Conservation (phyloP, 1,140 invertebrate genomes). For the Drosophila insularis region DNA sequence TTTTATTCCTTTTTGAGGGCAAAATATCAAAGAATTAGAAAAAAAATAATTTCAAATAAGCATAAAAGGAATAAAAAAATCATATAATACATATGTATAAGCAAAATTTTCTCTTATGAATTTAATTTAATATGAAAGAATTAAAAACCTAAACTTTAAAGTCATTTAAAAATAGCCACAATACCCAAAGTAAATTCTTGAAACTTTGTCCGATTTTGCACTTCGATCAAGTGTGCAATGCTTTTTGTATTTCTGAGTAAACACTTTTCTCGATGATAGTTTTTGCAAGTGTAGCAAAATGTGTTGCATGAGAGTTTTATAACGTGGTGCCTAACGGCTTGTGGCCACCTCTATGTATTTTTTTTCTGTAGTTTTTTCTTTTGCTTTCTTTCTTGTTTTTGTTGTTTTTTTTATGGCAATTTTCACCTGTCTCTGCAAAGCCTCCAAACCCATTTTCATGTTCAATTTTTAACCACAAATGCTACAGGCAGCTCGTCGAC, state of each 20-base stretch:
- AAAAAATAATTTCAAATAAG: too few species aligned
- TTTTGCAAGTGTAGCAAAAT: conserved; percentile 8
- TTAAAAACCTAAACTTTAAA: too few species aligned
- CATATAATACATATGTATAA: too few species aligned
- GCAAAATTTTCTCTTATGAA: too few species aligned
- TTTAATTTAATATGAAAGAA: too few species aligned
- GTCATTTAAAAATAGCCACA: neutral
- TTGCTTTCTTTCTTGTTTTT: neutral
- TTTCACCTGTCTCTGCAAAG: conserved; percentile 48
- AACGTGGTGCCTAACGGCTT: conserved; percentile 20
- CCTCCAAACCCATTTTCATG: conserved; percentile 1
- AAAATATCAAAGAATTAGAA: neutral
- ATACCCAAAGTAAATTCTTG: neutral
- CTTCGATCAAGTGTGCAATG: too few species aligned
- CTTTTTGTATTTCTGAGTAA: too few species aligned
- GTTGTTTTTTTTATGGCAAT: conserved; percentile 49
- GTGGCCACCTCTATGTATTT: conserved; percentile 30
- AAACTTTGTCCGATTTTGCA: too few species aligned
- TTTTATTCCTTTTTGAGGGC: too few species aligned
- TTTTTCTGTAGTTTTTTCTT: conserved; percentile 19
- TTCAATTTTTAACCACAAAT: conserved; percentile 62
- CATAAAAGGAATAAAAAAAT: too few species aligned
- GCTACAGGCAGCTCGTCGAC: conserved; percentile 39
- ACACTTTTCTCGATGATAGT: neutral
- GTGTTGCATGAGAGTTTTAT: neutral